Conservation (phyloP, 2,888 invertebrate species). For the Eupithecia pulchellata region DNA sequence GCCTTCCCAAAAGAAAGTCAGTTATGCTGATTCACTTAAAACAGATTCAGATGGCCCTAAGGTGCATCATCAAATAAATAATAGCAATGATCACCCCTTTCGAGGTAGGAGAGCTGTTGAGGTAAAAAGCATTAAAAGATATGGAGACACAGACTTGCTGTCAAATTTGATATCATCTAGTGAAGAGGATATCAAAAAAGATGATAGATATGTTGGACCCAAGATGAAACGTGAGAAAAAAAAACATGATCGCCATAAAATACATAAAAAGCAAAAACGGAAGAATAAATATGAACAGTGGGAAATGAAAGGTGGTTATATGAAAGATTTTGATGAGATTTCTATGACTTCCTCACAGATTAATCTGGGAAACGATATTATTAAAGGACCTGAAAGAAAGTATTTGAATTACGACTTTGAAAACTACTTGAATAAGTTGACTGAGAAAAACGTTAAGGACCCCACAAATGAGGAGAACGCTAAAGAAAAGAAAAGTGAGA, state of each 20-base stretch:
- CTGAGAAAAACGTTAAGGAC: constrained; percentile 44
- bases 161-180: constrained; percentile 55
- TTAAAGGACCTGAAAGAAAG: constrained; percentile 56
- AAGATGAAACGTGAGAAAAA: constrained; percentile 68
- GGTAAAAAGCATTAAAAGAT: constrained; percentile 61
- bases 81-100: constrained; percentile 49
- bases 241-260: constrained; percentile 70
- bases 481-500: constrained; percentile 45
- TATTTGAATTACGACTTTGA: constrained; percentile 51
- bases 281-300: constrained; percentile 77
- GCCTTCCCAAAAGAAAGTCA: constrained; percentile 54
- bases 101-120: constrained; percentile 75
- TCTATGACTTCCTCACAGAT: constrained; percentile 62
- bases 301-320: constrained; percentile 77
- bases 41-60: constrained; percentile 46
- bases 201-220: constrained; percentile 69
- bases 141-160: constrained; percentile 47
- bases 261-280: constrained; percentile 74
- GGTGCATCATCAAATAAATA: constrained; percentile 47
- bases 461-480: constrained; percentile 36
- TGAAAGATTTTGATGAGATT: constrained; percentile 74
- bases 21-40: constrained; percentile 75
- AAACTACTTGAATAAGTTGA: constrained; percentile 53
- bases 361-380: constrained; percentile 49
- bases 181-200: constrained; percentile 73